These are phyloP conservation scores for Sarcophaga variegata DNA, from an alignment of 2,888 invertebrate genomes.

Conservation along the genomic window DNA sequence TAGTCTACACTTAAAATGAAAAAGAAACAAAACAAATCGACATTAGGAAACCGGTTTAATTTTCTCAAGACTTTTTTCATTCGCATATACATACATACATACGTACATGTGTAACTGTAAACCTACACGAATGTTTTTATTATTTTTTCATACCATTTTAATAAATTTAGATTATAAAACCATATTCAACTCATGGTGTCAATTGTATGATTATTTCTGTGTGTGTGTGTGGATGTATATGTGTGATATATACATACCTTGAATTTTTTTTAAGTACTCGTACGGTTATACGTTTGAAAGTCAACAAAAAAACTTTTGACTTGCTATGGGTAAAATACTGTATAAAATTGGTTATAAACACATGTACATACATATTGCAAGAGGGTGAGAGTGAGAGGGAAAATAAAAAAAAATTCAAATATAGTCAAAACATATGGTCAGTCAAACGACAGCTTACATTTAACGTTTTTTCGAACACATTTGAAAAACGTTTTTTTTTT, in stretches of 20 bases:
- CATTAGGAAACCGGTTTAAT: neutral
- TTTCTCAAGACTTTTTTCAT: neutral
- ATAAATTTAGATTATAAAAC: neutral
- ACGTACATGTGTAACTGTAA: constrained; percentile 51
- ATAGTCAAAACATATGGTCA: no score
- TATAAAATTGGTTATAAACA: neutral
- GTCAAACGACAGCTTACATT: no score
- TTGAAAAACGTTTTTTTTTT: neutral
- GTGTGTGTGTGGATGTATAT: neutral
- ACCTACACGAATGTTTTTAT: constrained; percentile 58
- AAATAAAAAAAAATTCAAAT: neutral
- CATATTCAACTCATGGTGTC: neutral
- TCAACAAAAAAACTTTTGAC: constrained; percentile 32
- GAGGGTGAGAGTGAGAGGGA: neutral
- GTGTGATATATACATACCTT: neutral
- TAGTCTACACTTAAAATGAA: neutral
- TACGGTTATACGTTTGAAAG: constrained; percentile 50
- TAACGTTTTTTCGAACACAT: no score
- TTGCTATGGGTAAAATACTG: constrained; percentile 24
- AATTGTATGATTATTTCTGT: neutral
- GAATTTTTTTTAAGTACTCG: neutral
- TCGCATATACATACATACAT: neutral
- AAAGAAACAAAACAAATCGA: neutral
- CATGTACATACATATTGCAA: neutral
- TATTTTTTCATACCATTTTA: neutral